Evolutionary conservation across 1,140 invertebrate species (phyloP).

Genomic region (Diuraphis noxia): DNA sequence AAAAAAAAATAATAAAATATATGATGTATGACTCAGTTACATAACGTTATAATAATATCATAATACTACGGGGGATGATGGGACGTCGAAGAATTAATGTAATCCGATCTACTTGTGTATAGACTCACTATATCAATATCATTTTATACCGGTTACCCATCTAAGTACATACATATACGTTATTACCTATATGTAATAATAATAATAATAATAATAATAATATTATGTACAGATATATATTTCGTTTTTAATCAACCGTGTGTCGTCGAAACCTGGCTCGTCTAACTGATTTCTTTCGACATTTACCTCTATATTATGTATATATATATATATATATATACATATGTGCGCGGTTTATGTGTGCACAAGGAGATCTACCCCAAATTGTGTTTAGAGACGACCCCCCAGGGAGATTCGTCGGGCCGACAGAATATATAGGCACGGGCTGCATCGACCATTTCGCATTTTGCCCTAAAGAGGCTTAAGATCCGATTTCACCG

Average conservation of each 20-base stretch:
- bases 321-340: too few species aligned
- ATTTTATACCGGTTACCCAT: background rate
- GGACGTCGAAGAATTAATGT: background rate
- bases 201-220: background rate
- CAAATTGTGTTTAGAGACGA: background rate
- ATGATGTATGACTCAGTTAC: background rate
- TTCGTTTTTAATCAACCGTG: background rate
- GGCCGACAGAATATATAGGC: background rate
- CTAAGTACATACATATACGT: background rate
- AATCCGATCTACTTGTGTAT: background rate
- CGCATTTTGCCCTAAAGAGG: background rate
- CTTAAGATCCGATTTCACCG: background rate
- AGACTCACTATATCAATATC: background rate
- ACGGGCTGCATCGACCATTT: background rate
- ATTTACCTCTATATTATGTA: background rate
- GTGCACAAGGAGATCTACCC: background rate
- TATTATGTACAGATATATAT: background rate
- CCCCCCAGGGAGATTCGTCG: background rate
- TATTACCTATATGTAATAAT: too few species aligned
- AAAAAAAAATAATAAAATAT: slow-evolving; percentile 25
- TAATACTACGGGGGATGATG: background rate
- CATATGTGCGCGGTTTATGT: background rate
- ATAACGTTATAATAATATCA: background rate
- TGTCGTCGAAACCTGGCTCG: background rate
- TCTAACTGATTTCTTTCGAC: background rate